Evolutionary conservation across 92 coral and sea anemone genomes (phyloP).

Genomic region (Zoanthus solanderi): DNA sequence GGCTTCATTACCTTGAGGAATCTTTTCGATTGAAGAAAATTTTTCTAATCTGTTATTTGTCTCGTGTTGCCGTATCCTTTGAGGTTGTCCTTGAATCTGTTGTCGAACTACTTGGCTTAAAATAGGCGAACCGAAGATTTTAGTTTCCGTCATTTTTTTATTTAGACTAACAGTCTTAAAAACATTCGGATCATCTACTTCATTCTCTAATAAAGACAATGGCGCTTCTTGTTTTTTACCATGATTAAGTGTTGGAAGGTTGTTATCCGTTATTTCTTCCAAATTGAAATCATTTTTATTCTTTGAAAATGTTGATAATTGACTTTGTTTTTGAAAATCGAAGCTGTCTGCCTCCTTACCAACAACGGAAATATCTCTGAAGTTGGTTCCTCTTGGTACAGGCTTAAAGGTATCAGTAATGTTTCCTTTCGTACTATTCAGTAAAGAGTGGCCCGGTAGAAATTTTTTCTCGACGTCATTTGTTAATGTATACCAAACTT

Average conservation of each 20-base stretch:
- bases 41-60: constrained; percentile 14
- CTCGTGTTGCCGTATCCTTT: not conserved
- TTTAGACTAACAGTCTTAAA: not conserved
- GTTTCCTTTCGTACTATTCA: constrained; percentile 2
- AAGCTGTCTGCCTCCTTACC: not conserved
- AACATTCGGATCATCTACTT: constrained; percentile 24
- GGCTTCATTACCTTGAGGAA: not conserved
- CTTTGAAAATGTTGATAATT: not conserved
- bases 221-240: constrained; percentile 43
- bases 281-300: constrained; percentile 28
- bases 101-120: not conserved
- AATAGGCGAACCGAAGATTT: not conserved
- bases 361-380: not conserved
- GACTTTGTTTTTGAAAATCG: not conserved
- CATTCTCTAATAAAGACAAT: constrained; percentile 20
- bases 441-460: not conserved
- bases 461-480: not conserved
- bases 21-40: constrained; percentile 32
- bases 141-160: not conserved
- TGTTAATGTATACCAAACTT: constrained; percentile 2
- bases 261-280: constrained; percentile 10
- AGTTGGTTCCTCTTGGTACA: not conserved
- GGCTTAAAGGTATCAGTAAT: not conserved
- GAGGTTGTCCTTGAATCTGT: not conserved
- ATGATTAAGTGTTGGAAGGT: constrained; percentile 46